Percentiles rank a stretch among this genome's conserved stretches.
Evolutionary conservation across 2,888 invertebrate species (phyloP).

Genomic region (Meliscaeva auricollis): DNA sequence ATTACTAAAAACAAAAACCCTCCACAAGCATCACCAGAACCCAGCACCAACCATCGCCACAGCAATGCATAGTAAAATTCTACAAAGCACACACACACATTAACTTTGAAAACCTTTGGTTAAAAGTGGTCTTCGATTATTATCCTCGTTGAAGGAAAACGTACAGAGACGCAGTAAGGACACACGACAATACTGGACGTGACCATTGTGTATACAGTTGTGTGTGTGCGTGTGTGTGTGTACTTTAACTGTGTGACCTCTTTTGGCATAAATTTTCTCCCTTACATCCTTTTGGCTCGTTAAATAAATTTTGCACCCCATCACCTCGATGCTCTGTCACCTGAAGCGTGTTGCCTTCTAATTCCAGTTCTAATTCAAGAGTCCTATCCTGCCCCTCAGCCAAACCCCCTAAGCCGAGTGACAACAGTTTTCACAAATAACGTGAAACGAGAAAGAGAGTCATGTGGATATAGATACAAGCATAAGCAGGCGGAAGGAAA

Average conservation of each 20-base stretch:
- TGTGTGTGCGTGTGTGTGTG: slow-evolving; percentile 36
- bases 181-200: slow-evolving; percentile 49
- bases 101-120: slow-evolving; percentile 2
- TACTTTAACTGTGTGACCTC: slow-evolving; percentile 72
- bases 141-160: slow-evolving; percentile 30
- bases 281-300: slow-evolving; percentile 76
- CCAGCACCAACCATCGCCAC: slow-evolving; percentile 19
- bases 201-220: slow-evolving; percentile 67
- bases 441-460: background rate
- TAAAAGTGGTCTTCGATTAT: slow-evolving; percentile 57
- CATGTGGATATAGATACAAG: too few species aligned
- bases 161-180: background rate
- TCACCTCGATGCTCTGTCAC: slow-evolving; percentile 69
- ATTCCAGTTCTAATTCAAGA: slow-evolving; percentile 63
- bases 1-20: slow-evolving; percentile 64
- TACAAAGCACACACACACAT: slow-evolving; percentile 15
- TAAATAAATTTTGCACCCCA: slow-evolving; percentile 76
- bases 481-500: slow-evolving; percentile 64
- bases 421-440: slow-evolving; percentile 64
- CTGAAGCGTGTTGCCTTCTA: slow-evolving; percentile 73
- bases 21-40: slow-evolving; percentile 20
- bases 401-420: slow-evolving; percentile 35
- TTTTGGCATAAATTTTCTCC: slow-evolving; percentile 75
- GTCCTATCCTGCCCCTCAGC: background rate
- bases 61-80: slow-evolving; percentile 33